These are phyloP conservation scores for Stigmatopora argus DNA, from an alignment of 2,113 vertebrate genomes.

Conservation along the genomic window DNA sequence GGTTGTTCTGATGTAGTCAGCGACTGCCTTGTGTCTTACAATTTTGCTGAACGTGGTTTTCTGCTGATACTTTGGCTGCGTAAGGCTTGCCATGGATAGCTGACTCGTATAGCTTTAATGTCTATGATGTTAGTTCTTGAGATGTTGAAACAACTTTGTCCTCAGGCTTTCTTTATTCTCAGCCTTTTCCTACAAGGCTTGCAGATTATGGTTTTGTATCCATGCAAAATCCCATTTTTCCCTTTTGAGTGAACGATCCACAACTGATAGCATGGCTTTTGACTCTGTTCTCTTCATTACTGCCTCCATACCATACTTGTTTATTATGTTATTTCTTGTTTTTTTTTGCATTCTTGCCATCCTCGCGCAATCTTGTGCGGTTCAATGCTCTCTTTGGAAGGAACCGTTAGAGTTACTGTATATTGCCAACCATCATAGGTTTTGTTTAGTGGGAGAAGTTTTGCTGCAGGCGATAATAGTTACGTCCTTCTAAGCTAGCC, in stretches of 20 bases:
- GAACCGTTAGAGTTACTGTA: slow-evolving; percentile 15
- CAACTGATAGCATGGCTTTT: not conserved
- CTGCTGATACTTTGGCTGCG: slow-evolving; percentile 3
- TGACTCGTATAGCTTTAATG: slow-evolving; percentile 9
- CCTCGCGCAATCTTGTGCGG: slow-evolving; percentile 9
- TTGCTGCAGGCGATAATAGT: slow-evolving; percentile 21
- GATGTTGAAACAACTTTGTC: slow-evolving; percentile 4
- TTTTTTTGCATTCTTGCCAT: slow-evolving; percentile 17
- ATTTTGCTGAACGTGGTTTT: slow-evolving; percentile 6
- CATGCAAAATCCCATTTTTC: not conserved
- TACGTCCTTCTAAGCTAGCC: slow-evolving; percentile 27
- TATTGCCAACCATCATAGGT: slow-evolving; percentile 14
- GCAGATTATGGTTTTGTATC: slow-evolving; percentile 2
- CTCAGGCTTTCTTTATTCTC: slow-evolving; percentile 4
- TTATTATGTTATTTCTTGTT: no score
- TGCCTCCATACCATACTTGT: not conserved
- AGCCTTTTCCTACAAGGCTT: slow-evolving; percentile 1
- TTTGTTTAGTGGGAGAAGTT: not conserved
- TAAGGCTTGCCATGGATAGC: slow-evolving; percentile 1
- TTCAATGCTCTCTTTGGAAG: slow-evolving; percentile 3
- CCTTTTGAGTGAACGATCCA: not conserved
- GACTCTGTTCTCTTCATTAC: not conserved
- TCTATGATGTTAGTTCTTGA: slow-evolving; percentile 8
- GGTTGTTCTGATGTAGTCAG: slow-evolving; percentile 5
- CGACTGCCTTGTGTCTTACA: not conserved